These are phyloP conservation scores for Netelia inedita DNA, from an alignment of 2,888 invertebrate genomes.

Conservation along the genomic window DNA sequence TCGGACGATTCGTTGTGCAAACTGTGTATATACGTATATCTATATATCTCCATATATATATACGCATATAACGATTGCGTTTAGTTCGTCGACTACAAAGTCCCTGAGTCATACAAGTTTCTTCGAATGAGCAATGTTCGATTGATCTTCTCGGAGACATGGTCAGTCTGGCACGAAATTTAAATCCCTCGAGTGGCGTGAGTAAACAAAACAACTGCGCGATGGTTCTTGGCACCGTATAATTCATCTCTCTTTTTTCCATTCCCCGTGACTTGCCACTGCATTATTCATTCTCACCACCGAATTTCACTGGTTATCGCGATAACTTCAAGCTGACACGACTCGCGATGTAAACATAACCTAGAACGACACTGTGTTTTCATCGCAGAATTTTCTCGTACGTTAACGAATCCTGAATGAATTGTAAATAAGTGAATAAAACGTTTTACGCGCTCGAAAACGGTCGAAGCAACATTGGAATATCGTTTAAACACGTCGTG, in stretches of 20 bases:
- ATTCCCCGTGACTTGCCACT: slow-evolving; percentile 8
- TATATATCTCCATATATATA: not conserved
- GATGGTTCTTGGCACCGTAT: not conserved
- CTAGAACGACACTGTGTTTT: slow-evolving; percentile 12
- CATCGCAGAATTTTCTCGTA: not conserved
- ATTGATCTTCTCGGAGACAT: slow-evolving; percentile 70
- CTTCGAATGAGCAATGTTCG: not conserved
- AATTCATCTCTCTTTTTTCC: slow-evolving; percentile 4
- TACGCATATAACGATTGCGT: slow-evolving; percentile 5
- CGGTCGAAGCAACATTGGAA: no score
- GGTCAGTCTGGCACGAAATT: slow-evolving; percentile 79
- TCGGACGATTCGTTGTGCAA: slow-evolving; percentile 10
- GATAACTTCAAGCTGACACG: slow-evolving; percentile 32
- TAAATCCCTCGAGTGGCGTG: slow-evolving; percentile 78
- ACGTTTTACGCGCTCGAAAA: no score
- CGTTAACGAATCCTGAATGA: no score
- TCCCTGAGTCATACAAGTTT: slow-evolving; percentile 21
- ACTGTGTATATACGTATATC: not conserved
- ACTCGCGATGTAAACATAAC: slow-evolving; percentile 49
- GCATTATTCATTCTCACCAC: not conserved
- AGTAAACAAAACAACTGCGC: slow-evolving; percentile 69
- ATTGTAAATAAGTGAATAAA: no score
- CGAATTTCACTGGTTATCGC: slow-evolving; percentile 50
- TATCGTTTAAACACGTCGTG: no score
- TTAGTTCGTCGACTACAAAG: slow-evolving; percentile 31